Evolutionary conservation across 2,888 invertebrate species (phyloP).

Genomic region (Torymus auratus): DNA sequence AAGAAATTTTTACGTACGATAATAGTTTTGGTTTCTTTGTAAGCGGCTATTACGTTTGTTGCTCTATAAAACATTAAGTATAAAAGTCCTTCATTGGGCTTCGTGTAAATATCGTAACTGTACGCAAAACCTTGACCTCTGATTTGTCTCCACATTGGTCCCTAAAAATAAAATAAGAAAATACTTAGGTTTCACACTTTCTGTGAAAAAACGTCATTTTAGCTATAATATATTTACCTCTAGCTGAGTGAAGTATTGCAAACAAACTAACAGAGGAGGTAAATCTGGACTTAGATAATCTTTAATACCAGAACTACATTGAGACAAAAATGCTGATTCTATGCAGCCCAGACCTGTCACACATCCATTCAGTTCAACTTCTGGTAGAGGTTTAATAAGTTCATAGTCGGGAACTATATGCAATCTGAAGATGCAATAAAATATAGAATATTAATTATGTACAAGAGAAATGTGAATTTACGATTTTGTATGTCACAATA

Average conservation of each 20-base stretch:
- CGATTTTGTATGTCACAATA: background rate
- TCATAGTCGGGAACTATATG: conserved; percentile 77
- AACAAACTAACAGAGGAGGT: conserved; percentile 86
- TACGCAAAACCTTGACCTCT: conserved; percentile 92
- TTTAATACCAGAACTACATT: conserved; percentile 82
- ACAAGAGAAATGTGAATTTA: too few species aligned
- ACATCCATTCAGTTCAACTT: conserved; percentile 79
- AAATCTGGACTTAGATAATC: conserved; percentile 82
- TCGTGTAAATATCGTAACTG: conserved; percentile 83
- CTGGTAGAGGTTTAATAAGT: conserved; percentile 73
- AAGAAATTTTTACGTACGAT: conserved; percentile 78
- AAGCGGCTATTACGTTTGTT: conserved; percentile 88
- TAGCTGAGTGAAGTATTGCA: conserved; percentile 91
- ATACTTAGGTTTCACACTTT: conserved; percentile 13
- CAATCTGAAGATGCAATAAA: conserved; percentile 68
- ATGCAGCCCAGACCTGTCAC: conserved; percentile 89
- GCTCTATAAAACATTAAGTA: conserved; percentile 86
- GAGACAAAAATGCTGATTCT: conserved; percentile 87
- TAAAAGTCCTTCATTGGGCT: conserved; percentile 84
- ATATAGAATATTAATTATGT: conserved; percentile 1
- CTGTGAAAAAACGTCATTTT: conserved; percentile 24
- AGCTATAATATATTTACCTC: conserved; percentile 79
- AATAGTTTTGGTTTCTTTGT: conserved; percentile 86
- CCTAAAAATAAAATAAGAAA: conserved; percentile 77
- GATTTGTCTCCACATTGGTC: conserved; percentile 92